phyloP scores from a whole-genome alignment of 2,797 vertebrate genomes.

The Kryptopterus vitreolus region DNA sequence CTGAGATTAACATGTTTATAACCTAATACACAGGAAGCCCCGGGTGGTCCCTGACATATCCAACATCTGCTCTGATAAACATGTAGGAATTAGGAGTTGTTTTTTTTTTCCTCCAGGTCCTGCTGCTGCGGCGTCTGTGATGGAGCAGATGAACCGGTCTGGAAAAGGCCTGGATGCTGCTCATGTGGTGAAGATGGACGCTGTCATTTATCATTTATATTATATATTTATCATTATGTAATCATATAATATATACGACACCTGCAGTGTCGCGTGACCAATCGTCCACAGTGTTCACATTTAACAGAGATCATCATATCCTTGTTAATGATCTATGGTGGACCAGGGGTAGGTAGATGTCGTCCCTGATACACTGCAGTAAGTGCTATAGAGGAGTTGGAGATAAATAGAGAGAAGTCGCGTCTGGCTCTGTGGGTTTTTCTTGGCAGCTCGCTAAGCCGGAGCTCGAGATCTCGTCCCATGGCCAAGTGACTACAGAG shows the following conservation, averaged over 20 bases:
- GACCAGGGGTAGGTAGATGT: not conserved
- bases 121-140: not conserved
- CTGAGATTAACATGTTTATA: conserved; percentile 2
- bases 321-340: not conserved
- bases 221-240: no score
- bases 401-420: not conserved
- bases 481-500: conserved; percentile 26
- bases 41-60: conserved; percentile 30
- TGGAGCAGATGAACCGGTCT: conserved; percentile 39
- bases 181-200: conserved; percentile 33
- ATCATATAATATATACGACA: no score
- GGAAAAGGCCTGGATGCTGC: conserved; percentile 45
- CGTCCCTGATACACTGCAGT: not conserved
- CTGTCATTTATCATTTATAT: no score
- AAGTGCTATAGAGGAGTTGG: not conserved
- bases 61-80: conserved; percentile 48
- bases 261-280: not conserved
- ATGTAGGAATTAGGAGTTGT: conserved; percentile 50
- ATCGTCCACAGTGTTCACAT: not conserved
- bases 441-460: conserved; percentile 8
- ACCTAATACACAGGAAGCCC: conserved; percentile 9
- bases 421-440: conserved; percentile 9
- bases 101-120: conserved; percentile 54
- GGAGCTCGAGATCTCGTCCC: conserved; percentile 10
- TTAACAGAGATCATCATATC: not conserved